Conservation (phyloP, 2,113 vertebrate genomes). For the Orycteropus afer region DNA sequence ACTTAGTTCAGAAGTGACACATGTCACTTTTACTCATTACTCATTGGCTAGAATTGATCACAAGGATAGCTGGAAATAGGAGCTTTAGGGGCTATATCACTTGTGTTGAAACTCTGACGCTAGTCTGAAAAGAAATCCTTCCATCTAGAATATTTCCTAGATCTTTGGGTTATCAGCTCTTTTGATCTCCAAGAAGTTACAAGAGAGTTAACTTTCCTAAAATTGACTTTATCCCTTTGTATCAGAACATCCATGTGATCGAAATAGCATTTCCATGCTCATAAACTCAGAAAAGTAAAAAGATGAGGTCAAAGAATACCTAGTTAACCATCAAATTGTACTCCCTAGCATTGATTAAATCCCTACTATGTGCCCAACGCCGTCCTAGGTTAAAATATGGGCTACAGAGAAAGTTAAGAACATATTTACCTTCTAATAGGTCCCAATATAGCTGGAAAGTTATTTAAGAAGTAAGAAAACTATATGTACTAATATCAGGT, state of each 20-base stretch:
- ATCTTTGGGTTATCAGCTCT: neutral
- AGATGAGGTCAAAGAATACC: neutral
- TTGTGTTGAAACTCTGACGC: neutral
- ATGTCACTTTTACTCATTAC: neutral
- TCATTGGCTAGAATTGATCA: neutral
- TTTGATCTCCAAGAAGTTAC: neutral
- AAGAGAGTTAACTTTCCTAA: neutral
- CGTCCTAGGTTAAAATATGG: neutral
- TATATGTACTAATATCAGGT: neutral
- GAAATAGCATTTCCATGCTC: neutral
- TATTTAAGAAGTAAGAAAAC: slow-evolving; percentile 34
- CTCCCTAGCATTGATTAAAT: neutral
- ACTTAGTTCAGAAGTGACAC: neutral
- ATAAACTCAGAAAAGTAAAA: neutral
- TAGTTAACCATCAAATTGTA: neutral
- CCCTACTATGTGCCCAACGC: neutral
- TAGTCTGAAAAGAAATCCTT: neutral
- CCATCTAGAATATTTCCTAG: neutral
- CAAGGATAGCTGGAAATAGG: neutral
- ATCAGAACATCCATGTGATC: neutral
- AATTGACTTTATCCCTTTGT: neutral
- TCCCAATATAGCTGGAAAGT: neutral
- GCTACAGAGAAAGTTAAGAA: neutral
- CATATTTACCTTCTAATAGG: neutral
- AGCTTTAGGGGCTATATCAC: neutral